A percentile compares a stretch with the other conserved stretches of the same genome.
These are phyloP conservation scores for Harpalus rufipes DNA, from an alignment of 2,888 invertebrate species.

Conservation along the genomic window DNA sequence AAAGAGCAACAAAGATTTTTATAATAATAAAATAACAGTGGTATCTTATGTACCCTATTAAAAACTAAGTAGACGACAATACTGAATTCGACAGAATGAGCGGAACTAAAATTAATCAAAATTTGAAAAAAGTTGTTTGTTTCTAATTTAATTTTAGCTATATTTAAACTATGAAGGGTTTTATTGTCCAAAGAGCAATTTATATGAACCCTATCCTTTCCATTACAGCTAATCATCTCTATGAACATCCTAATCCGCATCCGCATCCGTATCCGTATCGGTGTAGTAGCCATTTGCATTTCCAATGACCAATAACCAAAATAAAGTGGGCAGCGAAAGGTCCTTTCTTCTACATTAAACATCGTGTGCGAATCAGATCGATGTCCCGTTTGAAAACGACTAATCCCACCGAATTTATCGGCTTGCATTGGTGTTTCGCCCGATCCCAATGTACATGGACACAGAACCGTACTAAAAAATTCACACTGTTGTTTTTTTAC, in stretches of 20 bases:
- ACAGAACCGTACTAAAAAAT: background rate
- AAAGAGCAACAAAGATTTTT: too few species aligned
- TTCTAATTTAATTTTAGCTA: too few species aligned
- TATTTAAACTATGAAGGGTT: background rate
- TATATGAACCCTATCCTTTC: background rate
- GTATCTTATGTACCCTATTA: too few species aligned
- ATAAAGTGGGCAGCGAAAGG: constrained; percentile 55
- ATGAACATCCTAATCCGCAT: constrained; percentile 9
- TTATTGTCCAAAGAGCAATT: background rate
- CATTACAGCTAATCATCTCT: constrained; percentile 28
- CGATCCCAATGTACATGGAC: background rate
- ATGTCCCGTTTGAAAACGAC: constrained; percentile 54
- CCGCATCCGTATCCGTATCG: background rate
- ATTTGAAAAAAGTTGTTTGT: too few species aligned
- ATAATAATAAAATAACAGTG: too few species aligned
- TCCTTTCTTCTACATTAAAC: constrained; percentile 59
- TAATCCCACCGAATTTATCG: constrained; percentile 56
- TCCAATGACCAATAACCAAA: constrained; percentile 60
- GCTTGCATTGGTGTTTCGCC: constrained; percentile 19
- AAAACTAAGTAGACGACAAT: too few species aligned
- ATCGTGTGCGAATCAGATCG: constrained; percentile 52
- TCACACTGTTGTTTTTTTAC: background rate
- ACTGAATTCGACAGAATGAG: too few species aligned
- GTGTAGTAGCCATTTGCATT: constrained; percentile 57
- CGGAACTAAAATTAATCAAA: too few species aligned